Conservation (phyloP, 2,888 invertebrate genomes). For the Dynastes hyllus region DNA sequence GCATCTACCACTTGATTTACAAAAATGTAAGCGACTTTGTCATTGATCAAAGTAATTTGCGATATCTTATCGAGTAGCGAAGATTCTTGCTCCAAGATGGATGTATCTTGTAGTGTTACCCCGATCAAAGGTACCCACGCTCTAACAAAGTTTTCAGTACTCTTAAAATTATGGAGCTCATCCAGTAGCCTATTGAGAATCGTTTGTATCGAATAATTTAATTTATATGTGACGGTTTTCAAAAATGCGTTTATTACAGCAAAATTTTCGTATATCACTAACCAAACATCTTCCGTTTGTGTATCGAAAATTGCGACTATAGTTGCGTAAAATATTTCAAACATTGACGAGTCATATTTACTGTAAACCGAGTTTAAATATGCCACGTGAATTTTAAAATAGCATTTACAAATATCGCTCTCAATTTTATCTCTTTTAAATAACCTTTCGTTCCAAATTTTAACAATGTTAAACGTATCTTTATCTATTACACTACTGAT, state of each 20-base stretch:
- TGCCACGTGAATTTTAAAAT: neutral
- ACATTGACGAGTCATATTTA: neutral
- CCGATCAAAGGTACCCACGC: conserved; percentile 42
- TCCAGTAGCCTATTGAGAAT: conserved; percentile 22
- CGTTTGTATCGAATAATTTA: neutral
- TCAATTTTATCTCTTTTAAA: conserved; percentile 33
- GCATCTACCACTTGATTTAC: conserved; percentile 48
- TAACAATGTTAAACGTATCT: conserved; percentile 21
- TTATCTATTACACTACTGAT: conserved; percentile 4
- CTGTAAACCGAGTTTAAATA: conserved; percentile 5
- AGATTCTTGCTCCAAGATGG: conserved; percentile 22
- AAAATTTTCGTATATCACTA: conserved; percentile 54
- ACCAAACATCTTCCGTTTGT: conserved; percentile 55
- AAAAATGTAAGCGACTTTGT: conserved; percentile 52
- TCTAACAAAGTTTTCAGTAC: conserved; percentile 44
- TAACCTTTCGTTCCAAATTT: conserved; percentile 48
- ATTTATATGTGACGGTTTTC: neutral
- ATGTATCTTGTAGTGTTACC: conserved; percentile 44
- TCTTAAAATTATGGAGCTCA: conserved; percentile 48
- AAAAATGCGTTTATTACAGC: neutral
- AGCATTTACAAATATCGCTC: conserved; percentile 45
- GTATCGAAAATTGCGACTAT: conserved; percentile 56
- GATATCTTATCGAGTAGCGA: conserved; percentile 32
- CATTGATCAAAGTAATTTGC: conserved; percentile 48
- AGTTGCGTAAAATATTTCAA: conserved; percentile 39